Percentiles rank a stretch among this genome's conserved stretches.
These are phyloP conservation scores for Pristionchus entomophagus DNA, from an alignment of 2,888 invertebrate species.

Conservation along the genomic window DNA sequence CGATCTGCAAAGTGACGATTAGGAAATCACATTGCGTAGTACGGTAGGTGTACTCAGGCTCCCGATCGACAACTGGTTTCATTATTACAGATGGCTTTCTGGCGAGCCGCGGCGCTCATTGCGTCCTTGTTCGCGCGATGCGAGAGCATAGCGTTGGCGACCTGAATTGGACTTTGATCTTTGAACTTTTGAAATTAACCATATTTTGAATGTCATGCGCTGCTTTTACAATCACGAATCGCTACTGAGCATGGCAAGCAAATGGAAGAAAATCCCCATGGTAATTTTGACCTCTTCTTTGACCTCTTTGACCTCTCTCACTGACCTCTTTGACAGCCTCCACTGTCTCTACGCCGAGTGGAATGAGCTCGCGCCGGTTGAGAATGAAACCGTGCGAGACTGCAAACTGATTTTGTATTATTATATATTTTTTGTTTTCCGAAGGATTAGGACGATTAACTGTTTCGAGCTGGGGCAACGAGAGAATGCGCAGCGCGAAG, in stretches of 20 bases:
- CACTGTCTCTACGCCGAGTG: constrained; percentile 73
- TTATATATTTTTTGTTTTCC: not conserved
- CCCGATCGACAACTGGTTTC: not conserved
- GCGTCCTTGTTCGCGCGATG: not conserved
- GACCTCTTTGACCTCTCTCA: no score
- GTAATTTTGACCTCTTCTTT: no score
- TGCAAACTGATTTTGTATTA: constrained; percentile 57
- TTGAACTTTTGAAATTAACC: not conserved
- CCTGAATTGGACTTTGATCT: constrained; percentile 4
- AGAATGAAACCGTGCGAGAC: constrained; percentile 75
- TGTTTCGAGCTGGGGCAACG: not conserved
- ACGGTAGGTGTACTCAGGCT: not conserved
- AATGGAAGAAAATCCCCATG: no score
- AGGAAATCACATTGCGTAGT: no score
- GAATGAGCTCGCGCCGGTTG: constrained; percentile 72
- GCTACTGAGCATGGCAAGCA: no score
- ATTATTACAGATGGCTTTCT: constrained; percentile 25
- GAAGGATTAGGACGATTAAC: not conserved
- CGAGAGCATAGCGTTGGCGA: constrained; percentile 26
- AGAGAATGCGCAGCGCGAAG: not conserved
- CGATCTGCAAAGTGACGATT: constrained; percentile 25
- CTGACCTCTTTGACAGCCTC: constrained; percentile 73
- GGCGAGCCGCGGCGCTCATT: constrained; percentile 5
- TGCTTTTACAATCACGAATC: no score
- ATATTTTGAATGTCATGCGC: no score